Percentiles rank a stretch among this genome's conserved stretches.
Evolutionary conservation across 1,140 invertebrate genomes (phyloP).

Genomic region (Drosophila nigromelanica): DNA sequence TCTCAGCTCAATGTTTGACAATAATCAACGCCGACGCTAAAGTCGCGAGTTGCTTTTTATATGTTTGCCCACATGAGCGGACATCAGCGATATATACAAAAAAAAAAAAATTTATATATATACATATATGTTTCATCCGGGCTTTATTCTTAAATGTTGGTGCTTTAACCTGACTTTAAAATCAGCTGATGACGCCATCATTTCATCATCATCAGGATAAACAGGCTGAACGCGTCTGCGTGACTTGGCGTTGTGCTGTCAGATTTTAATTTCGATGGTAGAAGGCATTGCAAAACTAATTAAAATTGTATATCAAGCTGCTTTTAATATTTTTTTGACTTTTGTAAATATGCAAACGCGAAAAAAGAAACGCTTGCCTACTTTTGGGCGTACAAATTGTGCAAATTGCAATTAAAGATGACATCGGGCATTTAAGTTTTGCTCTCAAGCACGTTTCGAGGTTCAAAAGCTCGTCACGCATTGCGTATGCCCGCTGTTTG

Average conservation of each 20-base stretch:
- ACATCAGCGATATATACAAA: slow-evolving; percentile 42
- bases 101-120: slow-evolving; percentile 4
- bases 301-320: slow-evolving; percentile 49
- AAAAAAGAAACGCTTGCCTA: slow-evolving; percentile 34
- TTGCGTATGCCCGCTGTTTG: slow-evolving; percentile 50
- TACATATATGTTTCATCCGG: slow-evolving; percentile 28
- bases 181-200: slow-evolving; percentile 31
- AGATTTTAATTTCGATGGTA: slow-evolving; percentile 49
- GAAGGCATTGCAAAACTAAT: slow-evolving; percentile 55
- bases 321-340: slow-evolving; percentile 4
- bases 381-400: slow-evolving; percentile 42
- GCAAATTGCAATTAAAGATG: slow-evolving; percentile 60
- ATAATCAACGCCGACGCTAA: slow-evolving; percentile 62
- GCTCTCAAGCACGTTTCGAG: slow-evolving; percentile 65
- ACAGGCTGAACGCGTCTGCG: slow-evolving; percentile 36
- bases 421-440: slow-evolving; percentile 22
- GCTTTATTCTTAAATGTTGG: slow-evolving; percentile 38
- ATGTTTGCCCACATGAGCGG: slow-evolving; percentile 61
- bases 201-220: slow-evolving; percentile 4
- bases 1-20: slow-evolving; percentile 62
- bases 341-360: slow-evolving; percentile 43
- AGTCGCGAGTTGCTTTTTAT: slow-evolving; percentile 55
- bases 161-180: slow-evolving; percentile 42
- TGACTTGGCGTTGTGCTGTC: slow-evolving; percentile 57
- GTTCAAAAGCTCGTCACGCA: slow-evolving; percentile 57